These are phyloP conservation scores for Cossypha heuglini DNA, from an alignment of 2,797 vertebrate species.

Conservation along the genomic window DNA sequence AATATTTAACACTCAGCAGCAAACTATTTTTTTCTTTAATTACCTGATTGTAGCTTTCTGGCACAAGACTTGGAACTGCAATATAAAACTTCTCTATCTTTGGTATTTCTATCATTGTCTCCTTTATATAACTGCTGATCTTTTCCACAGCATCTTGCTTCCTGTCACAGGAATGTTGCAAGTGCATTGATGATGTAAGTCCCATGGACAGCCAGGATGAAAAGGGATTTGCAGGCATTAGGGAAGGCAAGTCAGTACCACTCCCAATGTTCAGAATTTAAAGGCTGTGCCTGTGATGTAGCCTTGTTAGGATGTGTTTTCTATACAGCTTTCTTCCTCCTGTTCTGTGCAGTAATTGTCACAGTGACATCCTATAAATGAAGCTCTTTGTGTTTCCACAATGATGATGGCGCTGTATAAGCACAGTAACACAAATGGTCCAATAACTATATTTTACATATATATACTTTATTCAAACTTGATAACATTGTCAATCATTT, in stretches of 20 bases:
- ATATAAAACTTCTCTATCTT: constrained; percentile 46
- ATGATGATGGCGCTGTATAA: neutral
- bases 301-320: neutral
- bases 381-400: neutral
- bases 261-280: neutral
- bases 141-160: constrained; percentile 35
- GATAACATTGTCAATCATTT: neutral
- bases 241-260: neutral
- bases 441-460: neutral
- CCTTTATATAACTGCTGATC: constrained; percentile 49
- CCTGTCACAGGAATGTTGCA: constrained; percentile 26
- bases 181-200: neutral
- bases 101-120: constrained; percentile 39
- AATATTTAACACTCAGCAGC: neutral
- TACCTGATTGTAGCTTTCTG: constrained; percentile 26
- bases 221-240: constrained; percentile 11
- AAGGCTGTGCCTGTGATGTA: neutral
- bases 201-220: constrained; percentile 43
- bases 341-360: neutral
- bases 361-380: neutral
- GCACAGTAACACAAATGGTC: neutral
- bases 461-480: neutral
- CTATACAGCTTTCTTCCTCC: neutral
- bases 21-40: neutral
- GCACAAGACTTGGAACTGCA: constrained; percentile 30